Conservation (phyloP, 2,797 vertebrate genomes). For the Lates japonicus region DNA sequence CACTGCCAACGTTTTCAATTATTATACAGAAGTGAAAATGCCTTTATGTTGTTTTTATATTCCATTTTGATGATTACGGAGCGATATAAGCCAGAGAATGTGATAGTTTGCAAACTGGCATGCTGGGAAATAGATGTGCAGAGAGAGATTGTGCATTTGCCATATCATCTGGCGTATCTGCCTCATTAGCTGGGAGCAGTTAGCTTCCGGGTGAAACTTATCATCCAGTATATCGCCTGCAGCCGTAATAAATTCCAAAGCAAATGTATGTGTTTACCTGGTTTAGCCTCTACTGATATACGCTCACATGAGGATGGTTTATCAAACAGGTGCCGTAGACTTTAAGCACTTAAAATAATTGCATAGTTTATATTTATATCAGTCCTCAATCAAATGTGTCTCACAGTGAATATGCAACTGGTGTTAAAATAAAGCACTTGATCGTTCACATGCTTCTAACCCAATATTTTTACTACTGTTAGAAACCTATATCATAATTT, state of each 20-base stretch:
- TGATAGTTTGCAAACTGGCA: conserved; percentile 57
- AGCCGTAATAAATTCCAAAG: conserved; percentile 52
- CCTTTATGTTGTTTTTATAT: conserved; percentile 64
- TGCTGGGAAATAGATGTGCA: conserved; percentile 51
- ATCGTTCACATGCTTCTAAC: conserved; percentile 21
- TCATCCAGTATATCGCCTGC: conserved; percentile 32
- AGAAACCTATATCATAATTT: conserved; percentile 24
- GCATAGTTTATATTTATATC: conserved; percentile 25
- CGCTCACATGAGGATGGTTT: conserved; percentile 12
- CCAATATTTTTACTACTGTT: conserved; percentile 13
- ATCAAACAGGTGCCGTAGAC: no score
- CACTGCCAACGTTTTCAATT: no score
- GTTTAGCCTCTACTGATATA: conserved; percentile 33
- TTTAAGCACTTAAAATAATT: no score
- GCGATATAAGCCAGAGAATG: conserved; percentile 59
- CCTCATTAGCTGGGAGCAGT: no score
- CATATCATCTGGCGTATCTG: no score
- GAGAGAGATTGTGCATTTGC: conserved; percentile 32
- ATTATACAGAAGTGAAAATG: conserved; percentile 59
- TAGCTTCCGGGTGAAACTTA: conserved; percentile 38
- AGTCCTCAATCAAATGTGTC: conserved; percentile 28
- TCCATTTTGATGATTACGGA: conserved; percentile 66
- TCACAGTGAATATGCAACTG: neutral
- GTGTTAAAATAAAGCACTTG: conserved; percentile 8
- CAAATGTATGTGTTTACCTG: conserved; percentile 48